Evolutionary conservation across 2,797 vertebrate species (phyloP).

Genomic region (Tadarida brasiliensis): DNA sequence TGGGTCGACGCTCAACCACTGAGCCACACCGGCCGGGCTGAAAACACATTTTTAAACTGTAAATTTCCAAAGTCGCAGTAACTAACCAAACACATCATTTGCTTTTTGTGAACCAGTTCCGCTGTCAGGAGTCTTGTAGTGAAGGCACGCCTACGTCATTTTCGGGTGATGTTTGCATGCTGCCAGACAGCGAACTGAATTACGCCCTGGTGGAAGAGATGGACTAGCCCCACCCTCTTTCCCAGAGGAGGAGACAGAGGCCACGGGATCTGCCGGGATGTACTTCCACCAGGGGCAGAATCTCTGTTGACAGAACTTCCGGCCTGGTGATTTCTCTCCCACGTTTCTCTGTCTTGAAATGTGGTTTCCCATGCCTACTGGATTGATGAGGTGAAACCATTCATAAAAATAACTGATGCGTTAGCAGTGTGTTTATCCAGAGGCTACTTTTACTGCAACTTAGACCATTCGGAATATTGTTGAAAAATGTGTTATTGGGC

Average conservation of each 20-base stretch:
- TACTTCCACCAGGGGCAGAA: background rate
- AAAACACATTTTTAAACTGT: background rate
- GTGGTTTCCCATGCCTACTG: background rate
- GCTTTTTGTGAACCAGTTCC: background rate
- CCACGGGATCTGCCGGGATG: background rate
- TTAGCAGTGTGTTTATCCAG: background rate
- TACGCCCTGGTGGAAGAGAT: background rate
- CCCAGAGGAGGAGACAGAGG: background rate
- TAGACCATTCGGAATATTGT: background rate
- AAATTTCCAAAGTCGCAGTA: slow-evolving; percentile 25
- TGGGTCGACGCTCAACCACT: no score
- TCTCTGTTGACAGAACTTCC: background rate
- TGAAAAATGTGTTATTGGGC: background rate
- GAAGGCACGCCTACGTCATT: background rate
- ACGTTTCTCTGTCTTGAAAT: background rate
- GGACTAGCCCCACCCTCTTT: background rate
- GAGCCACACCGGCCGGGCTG: no score
- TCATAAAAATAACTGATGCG: background rate
- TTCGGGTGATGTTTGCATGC: background rate
- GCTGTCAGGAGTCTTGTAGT: background rate
- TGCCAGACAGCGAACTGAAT: background rate
- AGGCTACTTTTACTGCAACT: background rate
- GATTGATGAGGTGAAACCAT: background rate
- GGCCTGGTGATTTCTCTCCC: background rate
- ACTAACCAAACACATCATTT: background rate